A percentile compares a stretch with the other conserved stretches of the same genome.
phyloP scores from a whole-genome alignment of 2,888 invertebrate species.

The Stenotaenia linearis region DNA sequence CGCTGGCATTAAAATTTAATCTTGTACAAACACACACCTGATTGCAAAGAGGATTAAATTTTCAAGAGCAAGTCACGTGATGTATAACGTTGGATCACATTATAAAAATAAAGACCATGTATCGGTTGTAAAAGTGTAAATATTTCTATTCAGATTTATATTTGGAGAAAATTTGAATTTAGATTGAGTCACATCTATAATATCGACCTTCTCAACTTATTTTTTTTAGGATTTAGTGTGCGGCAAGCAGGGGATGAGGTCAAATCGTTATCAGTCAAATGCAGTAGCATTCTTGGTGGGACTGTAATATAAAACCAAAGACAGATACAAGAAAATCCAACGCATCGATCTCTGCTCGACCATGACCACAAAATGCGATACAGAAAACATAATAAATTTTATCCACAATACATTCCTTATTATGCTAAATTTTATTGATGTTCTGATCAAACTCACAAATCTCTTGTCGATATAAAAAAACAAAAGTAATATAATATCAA shows the following conservation, averaged over 20 bases:
- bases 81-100: background rate
- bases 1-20: slow-evolving; percentile 13
- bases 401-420: background rate
- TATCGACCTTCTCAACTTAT: background rate
- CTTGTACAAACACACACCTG: slow-evolving; percentile 21
- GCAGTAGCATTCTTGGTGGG: slow-evolving; percentile 3
- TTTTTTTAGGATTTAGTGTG: background rate
- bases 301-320: slow-evolving; percentile 18
- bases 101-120: background rate
- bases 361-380: slow-evolving; percentile 7
- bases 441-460: background rate
- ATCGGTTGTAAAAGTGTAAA: background rate
- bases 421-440: background rate
- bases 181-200: background rate
- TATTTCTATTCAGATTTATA: too few species aligned
- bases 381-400: slow-evolving; percentile 8
- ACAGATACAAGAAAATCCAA: slow-evolving; percentile 14
- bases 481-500: too few species aligned
- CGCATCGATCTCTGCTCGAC: slow-evolving; percentile 16
- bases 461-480: too few species aligned
- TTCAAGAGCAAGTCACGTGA: background rate
- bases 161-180: background rate
- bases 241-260: background rate
- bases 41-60: slow-evolving; percentile 14
- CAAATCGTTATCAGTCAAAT: slow-evolving; percentile 4